A percentile compares a stretch with the other conserved stretches of the same genome.
Conservation (phyloP, 2,113 vertebrate species). For the Noturus placidus region DNA sequence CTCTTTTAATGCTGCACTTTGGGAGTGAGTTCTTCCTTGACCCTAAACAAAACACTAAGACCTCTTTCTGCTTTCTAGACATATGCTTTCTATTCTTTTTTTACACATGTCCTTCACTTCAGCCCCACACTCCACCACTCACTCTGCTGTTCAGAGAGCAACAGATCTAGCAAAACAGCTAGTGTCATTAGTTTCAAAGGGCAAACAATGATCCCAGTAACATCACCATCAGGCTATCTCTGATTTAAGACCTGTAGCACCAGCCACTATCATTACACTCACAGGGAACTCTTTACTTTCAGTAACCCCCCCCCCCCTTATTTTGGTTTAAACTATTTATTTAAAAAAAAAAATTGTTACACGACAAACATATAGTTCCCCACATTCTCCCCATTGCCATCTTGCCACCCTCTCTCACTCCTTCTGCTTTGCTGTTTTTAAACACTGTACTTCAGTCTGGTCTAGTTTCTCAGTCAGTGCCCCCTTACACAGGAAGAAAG, state of each 20-base stretch:
- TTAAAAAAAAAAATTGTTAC: too few relatives aligned
- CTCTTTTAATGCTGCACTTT: constrained; percentile 23
- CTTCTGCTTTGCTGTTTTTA: constrained; percentile 25
- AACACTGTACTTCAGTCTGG: constrained; percentile 58
- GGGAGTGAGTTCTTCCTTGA: constrained; percentile 45
- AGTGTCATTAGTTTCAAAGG: not conserved
- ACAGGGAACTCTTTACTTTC: not conserved
- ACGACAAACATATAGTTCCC: constrained; percentile 25
- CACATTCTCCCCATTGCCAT: constrained; percentile 18
- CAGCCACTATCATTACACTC: not conserved
- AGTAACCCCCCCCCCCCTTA: not conserved
- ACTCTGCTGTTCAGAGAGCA: not conserved
- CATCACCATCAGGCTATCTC: not conserved
- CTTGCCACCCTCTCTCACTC: constrained; percentile 49
- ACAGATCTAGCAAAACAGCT: not conserved
- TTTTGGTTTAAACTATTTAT: not conserved
- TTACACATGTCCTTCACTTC: constrained; percentile 6
- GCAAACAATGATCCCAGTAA: not conserved
- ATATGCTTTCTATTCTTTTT: constrained; percentile 41
- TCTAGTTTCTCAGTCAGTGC: constrained; percentile 59
- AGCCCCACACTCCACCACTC: constrained; percentile 22
- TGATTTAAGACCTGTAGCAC: constrained; percentile 5
- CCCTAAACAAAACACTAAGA: constrained; percentile 22
- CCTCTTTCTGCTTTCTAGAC: constrained; percentile 23
- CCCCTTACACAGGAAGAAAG: constrained; percentile 76